Percentiles rank a stretch among this genome's conserved stretches.
These are phyloP conservation scores for Sisyra nigra DNA, from an alignment of 2,888 invertebrate genomes.

Conservation along the genomic window DNA sequence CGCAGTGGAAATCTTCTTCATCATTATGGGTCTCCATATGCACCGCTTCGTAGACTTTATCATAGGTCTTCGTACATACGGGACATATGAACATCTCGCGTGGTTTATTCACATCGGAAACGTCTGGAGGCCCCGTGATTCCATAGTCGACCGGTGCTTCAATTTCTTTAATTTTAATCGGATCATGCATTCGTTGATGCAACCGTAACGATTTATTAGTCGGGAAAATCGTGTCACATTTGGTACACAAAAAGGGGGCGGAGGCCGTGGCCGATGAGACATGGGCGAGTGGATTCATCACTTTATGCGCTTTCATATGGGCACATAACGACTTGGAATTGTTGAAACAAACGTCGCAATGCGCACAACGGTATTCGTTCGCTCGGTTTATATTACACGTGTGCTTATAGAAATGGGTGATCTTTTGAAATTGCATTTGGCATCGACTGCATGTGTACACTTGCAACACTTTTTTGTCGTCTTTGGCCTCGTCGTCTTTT, in stretches of 20 bases:
- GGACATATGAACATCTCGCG: conserved; percentile 30
- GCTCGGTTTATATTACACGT: conserved; percentile 20
- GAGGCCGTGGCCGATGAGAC: conserved; percentile 14
- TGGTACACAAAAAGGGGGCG: conserved; percentile 34
- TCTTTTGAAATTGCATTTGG: conserved; percentile 27
- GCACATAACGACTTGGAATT: conserved; percentile 38
- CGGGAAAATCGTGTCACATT: conserved; percentile 51
- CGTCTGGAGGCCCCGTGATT: conserved; percentile 19
- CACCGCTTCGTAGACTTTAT: conserved; percentile 34
- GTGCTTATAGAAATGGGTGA: conserved; percentile 29
- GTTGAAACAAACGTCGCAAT: conserved; percentile 32
- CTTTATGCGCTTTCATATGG: conserved; percentile 42
- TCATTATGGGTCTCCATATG: conserved; percentile 52
- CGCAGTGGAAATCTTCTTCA: conserved; percentile 39
- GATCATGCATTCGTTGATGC: conserved; percentile 59
- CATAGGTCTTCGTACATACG: conserved; percentile 34
- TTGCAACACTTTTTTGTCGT: conserved; percentile 17
- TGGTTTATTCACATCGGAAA: conserved; percentile 17
- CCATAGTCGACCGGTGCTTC: conserved; percentile 31
- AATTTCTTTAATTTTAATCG: conserved; percentile 36
- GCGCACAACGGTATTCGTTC: conserved; percentile 25
- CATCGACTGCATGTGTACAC: conserved; percentile 32
- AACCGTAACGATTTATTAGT: conserved; percentile 49
- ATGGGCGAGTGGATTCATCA: conserved; percentile 10
- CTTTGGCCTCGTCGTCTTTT: conserved; percentile 13